These are phyloP conservation scores for Fregata magnificens DNA, from an alignment of 2,113 vertebrate species.

Conservation along the genomic window DNA sequence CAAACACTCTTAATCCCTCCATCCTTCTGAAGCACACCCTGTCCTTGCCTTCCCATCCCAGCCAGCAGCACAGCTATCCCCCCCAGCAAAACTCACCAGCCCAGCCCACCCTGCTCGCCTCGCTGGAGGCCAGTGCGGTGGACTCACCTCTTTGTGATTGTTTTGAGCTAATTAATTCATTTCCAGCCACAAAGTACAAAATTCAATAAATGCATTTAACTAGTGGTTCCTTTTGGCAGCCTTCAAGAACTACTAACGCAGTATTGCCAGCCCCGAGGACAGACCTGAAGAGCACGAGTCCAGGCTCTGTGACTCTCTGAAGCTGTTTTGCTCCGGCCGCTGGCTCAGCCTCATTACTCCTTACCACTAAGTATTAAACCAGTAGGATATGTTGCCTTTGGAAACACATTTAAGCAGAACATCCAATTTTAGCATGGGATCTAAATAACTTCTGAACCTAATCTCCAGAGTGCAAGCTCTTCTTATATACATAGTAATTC, in stretches of 20 bases:
- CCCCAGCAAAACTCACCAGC: background rate
- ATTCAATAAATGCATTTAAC: background rate
- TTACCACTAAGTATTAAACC: background rate
- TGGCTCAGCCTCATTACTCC: background rate
- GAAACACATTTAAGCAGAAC: background rate
- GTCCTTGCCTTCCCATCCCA: background rate
- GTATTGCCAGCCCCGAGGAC: background rate
- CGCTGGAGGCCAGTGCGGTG: background rate
- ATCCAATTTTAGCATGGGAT: background rate
- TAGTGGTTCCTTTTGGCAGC: background rate
- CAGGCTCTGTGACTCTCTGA: background rate
- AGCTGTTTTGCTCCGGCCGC: background rate
- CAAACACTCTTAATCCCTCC: background rate
- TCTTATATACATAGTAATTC: fast-evolving
- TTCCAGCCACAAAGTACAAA: background rate
- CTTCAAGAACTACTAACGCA: background rate
- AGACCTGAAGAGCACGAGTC: background rate
- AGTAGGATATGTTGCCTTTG: background rate
- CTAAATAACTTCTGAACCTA: background rate
- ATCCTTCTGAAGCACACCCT: background rate
- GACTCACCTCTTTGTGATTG: background rate
- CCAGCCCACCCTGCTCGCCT: background rate
- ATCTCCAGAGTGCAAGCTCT: background rate
- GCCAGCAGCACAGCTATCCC: background rate
- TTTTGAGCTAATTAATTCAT: background rate